A percentile compares a stretch with the other conserved stretches of the same genome.
Evolutionary conservation across 2,888 invertebrate genomes (phyloP).

Genomic region (Galerucella nymphaeae): DNA sequence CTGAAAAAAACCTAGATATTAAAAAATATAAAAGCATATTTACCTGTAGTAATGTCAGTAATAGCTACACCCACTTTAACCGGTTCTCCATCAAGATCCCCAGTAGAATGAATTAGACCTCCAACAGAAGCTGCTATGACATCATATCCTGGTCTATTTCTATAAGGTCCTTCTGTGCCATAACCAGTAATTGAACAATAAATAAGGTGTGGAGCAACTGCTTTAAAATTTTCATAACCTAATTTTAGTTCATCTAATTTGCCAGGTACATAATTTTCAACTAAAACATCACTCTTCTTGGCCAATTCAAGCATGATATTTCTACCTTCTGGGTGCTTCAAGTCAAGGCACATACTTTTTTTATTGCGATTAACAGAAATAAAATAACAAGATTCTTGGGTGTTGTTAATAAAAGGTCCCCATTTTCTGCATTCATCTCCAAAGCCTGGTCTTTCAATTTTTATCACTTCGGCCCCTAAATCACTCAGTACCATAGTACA

Average conservation of each 20-base stretch:
- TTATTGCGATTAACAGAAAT: constrained; percentile 93
- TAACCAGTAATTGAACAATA: constrained; percentile 96
- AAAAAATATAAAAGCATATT: constrained; percentile 19
- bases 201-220: constrained; percentile 81
- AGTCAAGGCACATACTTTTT: constrained; percentile 88
- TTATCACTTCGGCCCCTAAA: constrained; percentile 91
- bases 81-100: constrained; percentile 84
- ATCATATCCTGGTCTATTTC: constrained; percentile 92
- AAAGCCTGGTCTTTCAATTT: constrained; percentile 85
- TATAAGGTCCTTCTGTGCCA: constrained; percentile 88
- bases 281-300: constrained; percentile 82
- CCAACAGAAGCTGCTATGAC: constrained; percentile 94
- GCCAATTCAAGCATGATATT: constrained; percentile 78
- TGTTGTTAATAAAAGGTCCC: constrained; percentile 84
- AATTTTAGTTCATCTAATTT: constrained; percentile 81
- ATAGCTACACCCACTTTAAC: constrained; percentile 93
- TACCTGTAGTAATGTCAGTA: constrained; percentile 88
- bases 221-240: constrained; percentile 80
- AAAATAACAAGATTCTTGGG: constrained; percentile 82
- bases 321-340: constrained; percentile 77
- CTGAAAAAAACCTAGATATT: too few relatives aligned
- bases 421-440: constrained; percentile 93
- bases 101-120: constrained; percentile 90
- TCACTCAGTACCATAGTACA: constrained; percentile 95
- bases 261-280: constrained; percentile 96